phyloP scores from a whole-genome alignment of 1,140 invertebrate genomes.

The Pseudomyrmex dendroicus region DNA sequence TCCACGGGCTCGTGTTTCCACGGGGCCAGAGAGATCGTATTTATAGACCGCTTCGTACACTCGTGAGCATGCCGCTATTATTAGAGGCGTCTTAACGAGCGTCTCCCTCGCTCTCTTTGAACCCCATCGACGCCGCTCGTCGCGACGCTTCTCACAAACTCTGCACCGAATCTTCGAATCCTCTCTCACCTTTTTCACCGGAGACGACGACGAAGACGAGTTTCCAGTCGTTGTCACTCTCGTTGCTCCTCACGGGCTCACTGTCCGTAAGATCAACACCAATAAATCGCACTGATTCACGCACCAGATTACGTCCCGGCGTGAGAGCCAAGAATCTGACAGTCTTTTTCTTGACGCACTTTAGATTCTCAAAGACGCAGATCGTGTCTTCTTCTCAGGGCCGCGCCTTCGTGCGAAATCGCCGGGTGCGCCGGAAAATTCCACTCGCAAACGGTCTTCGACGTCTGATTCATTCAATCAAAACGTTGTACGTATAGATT shows the following conservation, averaged over 20 bases:
- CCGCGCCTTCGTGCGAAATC: constrained; percentile 10
- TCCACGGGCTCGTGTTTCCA: constrained; percentile 76
- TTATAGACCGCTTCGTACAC: constrained; percentile 76
- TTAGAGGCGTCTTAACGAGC: constrained; percentile 72
- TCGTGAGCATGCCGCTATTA: constrained; percentile 72
- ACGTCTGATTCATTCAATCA: background rate
- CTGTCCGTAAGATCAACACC: background rate
- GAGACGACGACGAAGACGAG: background rate
- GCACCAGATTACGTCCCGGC: background rate
- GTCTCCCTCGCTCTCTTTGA: constrained; percentile 59
- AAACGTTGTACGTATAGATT: background rate
- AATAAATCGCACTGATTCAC: background rate
- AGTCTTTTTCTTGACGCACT: background rate
- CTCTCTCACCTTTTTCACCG: too few species aligned
- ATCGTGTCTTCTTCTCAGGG: background rate
- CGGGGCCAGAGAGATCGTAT: constrained; percentile 71
- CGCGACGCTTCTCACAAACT: constrained; percentile 26
- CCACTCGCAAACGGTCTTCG: background rate
- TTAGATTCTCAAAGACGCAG: background rate
- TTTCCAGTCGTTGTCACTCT: background rate
- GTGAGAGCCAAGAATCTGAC: background rate
- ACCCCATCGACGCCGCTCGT: constrained; percentile 50
- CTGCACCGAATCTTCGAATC: constrained; percentile 31
- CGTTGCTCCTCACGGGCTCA: too few species aligned
- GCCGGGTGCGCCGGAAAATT: constrained; percentile 6